These are phyloP conservation scores for Bhutanitis thaidina DNA, from an alignment of 2,888 invertebrate genomes.

Conservation along the genomic window DNA sequence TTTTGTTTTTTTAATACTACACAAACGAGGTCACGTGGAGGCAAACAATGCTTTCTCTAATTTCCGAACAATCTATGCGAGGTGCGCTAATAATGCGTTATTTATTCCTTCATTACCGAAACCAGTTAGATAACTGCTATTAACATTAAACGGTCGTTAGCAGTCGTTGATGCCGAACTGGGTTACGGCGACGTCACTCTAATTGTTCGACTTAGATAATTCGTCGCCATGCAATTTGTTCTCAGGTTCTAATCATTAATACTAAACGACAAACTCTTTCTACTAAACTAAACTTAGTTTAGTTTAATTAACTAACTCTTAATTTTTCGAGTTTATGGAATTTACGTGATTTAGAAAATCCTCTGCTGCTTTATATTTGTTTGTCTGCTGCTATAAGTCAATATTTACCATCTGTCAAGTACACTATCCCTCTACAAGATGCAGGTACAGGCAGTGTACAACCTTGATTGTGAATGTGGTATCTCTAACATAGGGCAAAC, in stretches of 20 bases:
- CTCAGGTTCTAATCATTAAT: neutral
- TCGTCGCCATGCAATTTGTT: neutral
- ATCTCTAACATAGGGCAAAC: too few relatives aligned
- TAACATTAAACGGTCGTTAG: slow-evolving; percentile 16
- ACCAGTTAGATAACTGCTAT: slow-evolving; percentile 7
- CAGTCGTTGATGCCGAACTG: neutral
- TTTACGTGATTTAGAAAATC: too few relatives aligned
- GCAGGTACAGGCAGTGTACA: too few relatives aligned
- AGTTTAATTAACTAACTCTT: too few relatives aligned
- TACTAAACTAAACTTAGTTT: too few relatives aligned
- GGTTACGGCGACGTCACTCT: slow-evolving; percentile 2
- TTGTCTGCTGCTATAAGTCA: too few relatives aligned
- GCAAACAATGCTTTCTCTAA: neutral
- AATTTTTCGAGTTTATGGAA: too few relatives aligned
- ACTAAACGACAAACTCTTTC: neutral
- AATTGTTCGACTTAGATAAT: slow-evolving; percentile 1
- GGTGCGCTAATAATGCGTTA: slow-evolving; percentile 1
- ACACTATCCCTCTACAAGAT: too few relatives aligned
- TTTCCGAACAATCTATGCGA: neutral
- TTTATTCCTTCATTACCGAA: slow-evolving; percentile 5
- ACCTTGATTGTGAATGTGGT: too few relatives aligned
- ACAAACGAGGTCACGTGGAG: neutral
- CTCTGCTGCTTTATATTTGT: too few relatives aligned
- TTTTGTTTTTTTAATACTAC: too few relatives aligned
- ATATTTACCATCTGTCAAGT: too few relatives aligned